These are phyloP conservation scores for Cladopsammia gracilis DNA, from an alignment of 64 coral and sea anemone species.

Conservation along the genomic window DNA sequence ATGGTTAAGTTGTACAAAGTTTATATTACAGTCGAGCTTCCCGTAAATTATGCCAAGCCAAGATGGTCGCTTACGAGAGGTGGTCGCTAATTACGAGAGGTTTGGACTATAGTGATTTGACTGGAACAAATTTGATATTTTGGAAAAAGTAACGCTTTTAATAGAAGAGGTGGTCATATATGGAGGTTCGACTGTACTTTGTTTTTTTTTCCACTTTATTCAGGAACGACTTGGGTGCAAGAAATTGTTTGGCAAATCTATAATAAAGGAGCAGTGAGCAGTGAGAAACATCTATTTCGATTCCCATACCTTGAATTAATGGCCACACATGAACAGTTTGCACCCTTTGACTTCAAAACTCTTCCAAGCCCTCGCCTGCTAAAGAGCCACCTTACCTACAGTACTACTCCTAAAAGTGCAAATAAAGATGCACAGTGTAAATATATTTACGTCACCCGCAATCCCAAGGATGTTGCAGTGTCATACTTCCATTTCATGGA, in stretches of 20 bases:
- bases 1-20: too few relatives aligned
- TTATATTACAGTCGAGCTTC: too few relatives aligned
- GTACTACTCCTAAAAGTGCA: constrained; percentile 2
- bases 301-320: neutral
- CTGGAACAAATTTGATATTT: too few relatives aligned
- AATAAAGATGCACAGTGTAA: neutral
- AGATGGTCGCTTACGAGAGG: too few relatives aligned
- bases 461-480: constrained; percentile 46
- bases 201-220: too few relatives aligned
- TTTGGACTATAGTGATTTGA: too few relatives aligned
- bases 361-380: constrained; percentile 23
- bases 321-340: neutral
- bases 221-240: constrained; percentile 16
- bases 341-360: neutral
- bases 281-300: neutral
- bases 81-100: too few relatives aligned
- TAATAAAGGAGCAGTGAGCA: neutral
- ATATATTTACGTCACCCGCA: constrained; percentile 49
- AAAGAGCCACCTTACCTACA: constrained; percentile 32
- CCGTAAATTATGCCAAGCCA: too few relatives aligned
- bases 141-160: too few relatives aligned
- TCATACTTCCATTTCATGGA: neutral
- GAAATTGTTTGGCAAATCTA: constrained; percentile 59
- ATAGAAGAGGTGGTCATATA: too few relatives aligned
- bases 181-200: too few relatives aligned